phyloP scores from a whole-genome alignment of 2,113 vertebrate genomes.

The Tragelaphus buxtoni region DNA sequence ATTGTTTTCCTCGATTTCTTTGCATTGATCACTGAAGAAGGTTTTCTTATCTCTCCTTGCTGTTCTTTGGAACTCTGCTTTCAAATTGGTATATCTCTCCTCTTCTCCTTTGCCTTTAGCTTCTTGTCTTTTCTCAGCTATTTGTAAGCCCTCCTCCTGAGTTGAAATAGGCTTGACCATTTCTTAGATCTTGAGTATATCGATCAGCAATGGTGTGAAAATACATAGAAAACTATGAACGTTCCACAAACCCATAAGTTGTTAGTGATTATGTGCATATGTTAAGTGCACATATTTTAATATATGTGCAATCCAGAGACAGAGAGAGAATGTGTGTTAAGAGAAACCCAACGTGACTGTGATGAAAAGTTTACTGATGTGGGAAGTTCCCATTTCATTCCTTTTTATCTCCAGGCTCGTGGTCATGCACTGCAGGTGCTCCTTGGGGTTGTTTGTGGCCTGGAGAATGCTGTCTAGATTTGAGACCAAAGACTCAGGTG shows the following conservation, averaged over 20 bases:
- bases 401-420: neutral
- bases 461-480: neutral
- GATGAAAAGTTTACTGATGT: neutral
- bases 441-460: rapidly evolving
- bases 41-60: neutral
- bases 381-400: neutral
- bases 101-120: neutral
- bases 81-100: neutral
- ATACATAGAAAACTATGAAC: neutral
- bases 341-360: neutral
- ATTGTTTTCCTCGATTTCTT: neutral
- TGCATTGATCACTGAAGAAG: neutral
- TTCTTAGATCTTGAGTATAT: neutral
- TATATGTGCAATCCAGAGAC: neutral
- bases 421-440: rapidly evolving
- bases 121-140: neutral
- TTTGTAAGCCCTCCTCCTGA: neutral
- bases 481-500: neutral
- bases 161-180: neutral
- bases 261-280: neutral
- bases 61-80: neutral
- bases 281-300: neutral
- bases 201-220: neutral
- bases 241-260: neutral
- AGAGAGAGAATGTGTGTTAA: neutral